Percentiles rank a stretch among this genome's conserved stretches.
phyloP scores from a whole-genome alignment of 2,797 vertebrate genomes.

The Fringilla coelebs region DNA sequence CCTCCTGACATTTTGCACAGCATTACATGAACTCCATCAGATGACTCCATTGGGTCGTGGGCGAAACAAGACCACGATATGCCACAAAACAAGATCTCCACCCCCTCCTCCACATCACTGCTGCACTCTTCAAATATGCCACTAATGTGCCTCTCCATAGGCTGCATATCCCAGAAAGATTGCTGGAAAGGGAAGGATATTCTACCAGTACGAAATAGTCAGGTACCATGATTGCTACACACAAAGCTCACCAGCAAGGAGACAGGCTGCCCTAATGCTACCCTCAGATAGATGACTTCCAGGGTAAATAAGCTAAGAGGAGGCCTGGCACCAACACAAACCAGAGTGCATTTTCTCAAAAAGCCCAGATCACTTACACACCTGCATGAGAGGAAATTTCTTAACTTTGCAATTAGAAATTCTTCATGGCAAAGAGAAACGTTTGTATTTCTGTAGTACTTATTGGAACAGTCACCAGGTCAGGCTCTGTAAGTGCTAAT shows the following conservation, averaged over 20 bases:
- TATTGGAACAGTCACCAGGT: neutral
- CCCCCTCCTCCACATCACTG: neutral
- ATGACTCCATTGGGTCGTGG: neutral
- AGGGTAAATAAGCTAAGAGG: neutral
- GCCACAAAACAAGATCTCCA: neutral
- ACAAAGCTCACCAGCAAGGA: neutral
- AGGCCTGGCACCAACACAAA: neutral
- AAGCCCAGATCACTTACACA: neutral
- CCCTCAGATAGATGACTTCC: neutral
- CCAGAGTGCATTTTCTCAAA: neutral
- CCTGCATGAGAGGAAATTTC: neutral
- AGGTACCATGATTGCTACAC: neutral
- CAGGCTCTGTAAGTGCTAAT: neutral
- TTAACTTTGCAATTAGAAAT: neutral
- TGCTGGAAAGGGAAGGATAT: neutral
- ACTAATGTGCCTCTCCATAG: neutral
- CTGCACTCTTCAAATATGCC: neutral
- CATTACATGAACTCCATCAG: neutral
- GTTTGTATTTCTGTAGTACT: neutral
- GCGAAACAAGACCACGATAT: conserved; percentile 1
- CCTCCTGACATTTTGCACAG: conserved; percentile 45
- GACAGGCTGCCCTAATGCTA: neutral
- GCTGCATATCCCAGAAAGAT: neutral
- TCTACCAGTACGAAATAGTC: neutral
- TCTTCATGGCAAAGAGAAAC: neutral